Base-by-base conservation (phyloP, 2,113 vertebrate species). In the Rhombomys opimus region DNA sequence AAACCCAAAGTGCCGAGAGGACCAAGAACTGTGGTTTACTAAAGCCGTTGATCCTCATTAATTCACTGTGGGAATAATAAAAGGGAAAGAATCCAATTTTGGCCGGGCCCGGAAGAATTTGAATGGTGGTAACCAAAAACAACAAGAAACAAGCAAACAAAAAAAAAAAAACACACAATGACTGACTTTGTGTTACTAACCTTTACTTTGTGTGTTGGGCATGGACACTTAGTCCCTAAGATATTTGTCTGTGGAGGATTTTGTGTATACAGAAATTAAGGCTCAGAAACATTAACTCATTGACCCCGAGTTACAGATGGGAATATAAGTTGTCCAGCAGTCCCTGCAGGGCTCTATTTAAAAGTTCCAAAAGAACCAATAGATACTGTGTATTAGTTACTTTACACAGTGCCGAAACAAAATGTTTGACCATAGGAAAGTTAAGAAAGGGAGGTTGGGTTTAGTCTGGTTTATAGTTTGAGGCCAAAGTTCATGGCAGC, bases 161-260 rank as follows among this genome's bases (percentile, higher is more conserved):
- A n/a, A n/a, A n/a, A n/a, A n/a, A n/a, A n/a, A n/a, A n/a, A n/a
- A n/a, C n/a, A 78, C 15, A 75, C 32, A 63, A 35, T 88, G 70
- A 22, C 89, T 38, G 63, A 9, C 12, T 95, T 87, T 65, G 85
- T 68, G 63, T 75, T 82, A 76, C 73, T 73, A 90, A 90, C 18
- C 67, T 80, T 90, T 93, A 54, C 30, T 57, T 17, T 68, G 38
- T 59, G 89, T 91, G n/a, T 80, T 41, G 81, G 65, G 54, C 32
- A 23, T 57, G 57, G 72, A 94, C 59, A 88, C n/a, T 93, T 67
- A 94, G 85, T 81, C 13, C 54, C 91, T 59, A 90, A 92, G 73
- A 70, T 11, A 84, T 41, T 23, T 32, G 87, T 80, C 70, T 50
- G 88, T 80, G 86, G 54, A 92, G 96, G 35, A 50, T 86, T 75